Conservation (phyloP, 2,888 invertebrate genomes). For the Macaria liturata region DNA sequence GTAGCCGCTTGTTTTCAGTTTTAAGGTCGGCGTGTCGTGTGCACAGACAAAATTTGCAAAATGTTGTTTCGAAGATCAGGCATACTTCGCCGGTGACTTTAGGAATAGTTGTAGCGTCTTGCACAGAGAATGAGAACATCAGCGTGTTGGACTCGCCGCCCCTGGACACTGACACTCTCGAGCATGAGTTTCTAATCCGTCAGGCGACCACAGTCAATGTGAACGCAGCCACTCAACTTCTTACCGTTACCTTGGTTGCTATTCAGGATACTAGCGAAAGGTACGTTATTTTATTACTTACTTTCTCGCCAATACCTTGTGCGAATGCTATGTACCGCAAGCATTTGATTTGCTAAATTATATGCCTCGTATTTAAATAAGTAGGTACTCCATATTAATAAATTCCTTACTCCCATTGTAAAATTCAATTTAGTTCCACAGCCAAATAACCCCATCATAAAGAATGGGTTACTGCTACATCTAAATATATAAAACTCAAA, state of each 20-base stretch:
- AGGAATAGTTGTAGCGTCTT: conserved; percentile 57
- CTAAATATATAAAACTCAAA: no score
- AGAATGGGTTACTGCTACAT: no score
- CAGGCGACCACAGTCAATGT: conserved; percentile 81
- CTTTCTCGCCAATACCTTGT: not conserved
- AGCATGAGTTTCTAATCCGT: conserved; percentile 79
- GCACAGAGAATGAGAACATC: conserved; percentile 50
- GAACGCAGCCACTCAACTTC: conserved; percentile 79
- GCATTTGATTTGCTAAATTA: no score
- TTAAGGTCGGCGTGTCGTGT: conserved; percentile 46
- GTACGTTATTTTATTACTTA: no score
- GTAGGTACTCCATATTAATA: no score
- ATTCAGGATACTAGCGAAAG: conserved; percentile 80
- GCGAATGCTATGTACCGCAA: no score
- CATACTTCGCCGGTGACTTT: conserved; percentile 55
- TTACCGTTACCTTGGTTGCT: conserved; percentile 80
- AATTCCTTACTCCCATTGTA: no score
- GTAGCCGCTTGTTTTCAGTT: conserved; percentile 51
- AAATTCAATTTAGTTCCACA: no score
- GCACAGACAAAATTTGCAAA: conserved; percentile 40
- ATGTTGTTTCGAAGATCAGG: conserved; percentile 44
- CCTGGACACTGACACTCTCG: conserved; percentile 61
- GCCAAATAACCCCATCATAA: no score
- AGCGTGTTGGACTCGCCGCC: conserved; percentile 43
- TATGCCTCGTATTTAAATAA: no score